phyloP scores from a whole-genome alignment of 2,888 invertebrate genomes.

The Plagodis dolabraria region DNA sequence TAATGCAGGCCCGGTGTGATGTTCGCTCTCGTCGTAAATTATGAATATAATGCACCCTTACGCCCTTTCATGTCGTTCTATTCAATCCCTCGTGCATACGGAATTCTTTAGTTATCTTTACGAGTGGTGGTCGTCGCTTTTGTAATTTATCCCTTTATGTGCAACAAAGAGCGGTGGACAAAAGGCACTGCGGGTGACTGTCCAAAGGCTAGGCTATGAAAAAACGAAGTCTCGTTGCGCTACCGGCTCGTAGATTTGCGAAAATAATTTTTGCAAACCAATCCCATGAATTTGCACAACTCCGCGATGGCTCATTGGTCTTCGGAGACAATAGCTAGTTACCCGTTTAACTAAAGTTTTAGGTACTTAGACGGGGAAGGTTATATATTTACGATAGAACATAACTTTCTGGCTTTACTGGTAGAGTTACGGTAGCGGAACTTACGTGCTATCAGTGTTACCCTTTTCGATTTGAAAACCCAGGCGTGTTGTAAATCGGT shows the following conservation, averaged over 20 bases:
- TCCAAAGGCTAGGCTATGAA: slow-evolving; percentile 61
- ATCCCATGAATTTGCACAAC: slow-evolving; percentile 65
- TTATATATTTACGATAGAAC: slow-evolving; percentile 60
- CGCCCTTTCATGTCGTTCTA: slow-evolving; percentile 72
- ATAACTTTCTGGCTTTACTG: slow-evolving; percentile 54
- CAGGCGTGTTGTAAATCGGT: slow-evolving; percentile 79
- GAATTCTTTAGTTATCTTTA: slow-evolving; percentile 78
- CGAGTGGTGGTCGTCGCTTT: slow-evolving; percentile 75
- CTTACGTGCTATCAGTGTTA: slow-evolving; percentile 75
- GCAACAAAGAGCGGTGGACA: slow-evolving; percentile 73
- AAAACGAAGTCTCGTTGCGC: slow-evolving; percentile 59
- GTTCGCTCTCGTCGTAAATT: slow-evolving; percentile 70
- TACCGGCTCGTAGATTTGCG: slow-evolving; percentile 69
- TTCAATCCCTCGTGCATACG: slow-evolving; percentile 66
- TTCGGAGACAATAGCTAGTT: slow-evolving; percentile 65
- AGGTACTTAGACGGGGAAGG: slow-evolving; percentile 33
- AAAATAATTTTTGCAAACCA: slow-evolving; percentile 82
- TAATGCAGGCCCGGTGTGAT: slow-evolving; percentile 68
- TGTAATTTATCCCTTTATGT: slow-evolving; percentile 78
- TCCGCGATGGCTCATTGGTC: slow-evolving; percentile 65
- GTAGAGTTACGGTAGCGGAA: slow-evolving; percentile 58
- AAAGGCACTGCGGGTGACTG: slow-evolving; percentile 65
- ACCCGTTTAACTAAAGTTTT: slow-evolving; percentile 32
- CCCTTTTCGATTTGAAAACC: slow-evolving; percentile 74
- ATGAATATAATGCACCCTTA: slow-evolving; percentile 77